Evolutionary conservation across 2,888 invertebrate genomes (phyloP).

Genomic region (Drosophila phalerata): DNA sequence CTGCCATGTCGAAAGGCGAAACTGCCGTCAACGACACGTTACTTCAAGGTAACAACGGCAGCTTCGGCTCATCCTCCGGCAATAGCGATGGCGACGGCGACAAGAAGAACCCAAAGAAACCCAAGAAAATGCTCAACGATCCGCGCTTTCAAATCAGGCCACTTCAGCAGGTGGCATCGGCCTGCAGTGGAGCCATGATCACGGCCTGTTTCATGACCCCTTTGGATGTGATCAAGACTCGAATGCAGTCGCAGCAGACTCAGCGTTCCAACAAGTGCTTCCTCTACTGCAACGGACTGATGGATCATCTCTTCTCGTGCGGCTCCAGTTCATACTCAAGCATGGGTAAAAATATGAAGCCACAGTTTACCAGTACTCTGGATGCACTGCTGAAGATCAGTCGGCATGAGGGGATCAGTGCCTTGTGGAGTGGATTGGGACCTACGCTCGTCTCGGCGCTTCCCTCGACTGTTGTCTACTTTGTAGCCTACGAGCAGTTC

Average conservation of each 20-base stretch:
- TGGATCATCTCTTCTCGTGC: constrained; percentile 99
- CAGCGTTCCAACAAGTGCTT: constrained; percentile 95
- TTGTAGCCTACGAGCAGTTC: constrained; percentile 98
- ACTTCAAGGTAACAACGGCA: background rate
- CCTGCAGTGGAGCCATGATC: constrained; percentile 92
- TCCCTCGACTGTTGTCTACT: constrained; percentile 98
- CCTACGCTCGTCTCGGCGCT: constrained; percentile 98
- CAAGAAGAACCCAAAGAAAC: background rate
- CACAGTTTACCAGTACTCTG: constrained; percentile 92
- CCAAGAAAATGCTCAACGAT: constrained; percentile 87
- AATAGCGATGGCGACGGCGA: background rate
- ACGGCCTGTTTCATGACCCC: constrained; percentile 98
- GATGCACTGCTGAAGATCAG: constrained; percentile 98
- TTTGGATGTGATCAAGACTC: constrained; percentile 98
- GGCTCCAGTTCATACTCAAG: constrained; percentile 82
- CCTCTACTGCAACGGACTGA: constrained; percentile 98
- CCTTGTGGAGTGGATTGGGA: constrained; percentile 98
- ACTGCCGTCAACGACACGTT: background rate
- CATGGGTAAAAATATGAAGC: constrained; percentile 23
- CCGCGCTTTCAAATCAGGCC: constrained; percentile 89
- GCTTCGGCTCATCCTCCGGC: background rate
- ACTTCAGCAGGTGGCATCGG: constrained; percentile 84
- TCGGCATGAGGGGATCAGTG: constrained; percentile 93
- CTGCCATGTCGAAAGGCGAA: constrained; percentile 50
- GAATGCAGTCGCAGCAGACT: constrained; percentile 98